Conservation (phyloP, 2,888 invertebrate species). For the Nomada fucata region DNA sequence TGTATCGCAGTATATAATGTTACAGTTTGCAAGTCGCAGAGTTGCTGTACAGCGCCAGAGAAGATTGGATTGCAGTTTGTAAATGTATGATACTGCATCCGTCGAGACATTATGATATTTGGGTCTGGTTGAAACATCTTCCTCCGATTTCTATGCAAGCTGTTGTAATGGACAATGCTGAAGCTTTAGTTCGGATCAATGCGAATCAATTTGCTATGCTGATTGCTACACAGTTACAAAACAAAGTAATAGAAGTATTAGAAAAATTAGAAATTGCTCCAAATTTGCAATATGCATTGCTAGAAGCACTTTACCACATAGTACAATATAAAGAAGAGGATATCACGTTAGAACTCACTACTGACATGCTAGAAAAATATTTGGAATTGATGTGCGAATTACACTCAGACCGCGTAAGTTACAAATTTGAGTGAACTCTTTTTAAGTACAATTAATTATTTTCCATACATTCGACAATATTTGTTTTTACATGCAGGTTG, state of each 20-base stretch:
- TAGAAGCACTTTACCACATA: conserved; percentile 77
- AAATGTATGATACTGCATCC: conserved; percentile 79
- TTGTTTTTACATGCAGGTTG: conserved; percentile 72
- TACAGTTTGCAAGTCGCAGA: conserved; percentile 80
- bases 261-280: conserved; percentile 77
- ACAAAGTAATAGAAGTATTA: conserved; percentile 78
- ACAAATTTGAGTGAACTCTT: not conserved
- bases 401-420: conserved; percentile 78
- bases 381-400: conserved; percentile 81
- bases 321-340: conserved; percentile 77
- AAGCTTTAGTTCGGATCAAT: conserved; percentile 75
- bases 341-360: conserved; percentile 77
- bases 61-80: conserved; percentile 82
- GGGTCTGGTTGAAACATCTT: conserved; percentile 79
- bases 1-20: conserved; percentile 65
- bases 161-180: conserved; percentile 73
- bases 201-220: conserved; percentile 75
- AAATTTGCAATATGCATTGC: conserved; percentile 74
- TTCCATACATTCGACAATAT: conserved; percentile 16
- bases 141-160: conserved; percentile 72
- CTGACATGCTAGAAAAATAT: conserved; percentile 80
- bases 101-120: conserved; percentile 78
- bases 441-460: not conserved
- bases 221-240: conserved; percentile 78
- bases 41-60: conserved; percentile 79